Evolutionary conservation across 1,140 invertebrate species (phyloP).

Genomic region (Trichonephila clavata): DNA sequence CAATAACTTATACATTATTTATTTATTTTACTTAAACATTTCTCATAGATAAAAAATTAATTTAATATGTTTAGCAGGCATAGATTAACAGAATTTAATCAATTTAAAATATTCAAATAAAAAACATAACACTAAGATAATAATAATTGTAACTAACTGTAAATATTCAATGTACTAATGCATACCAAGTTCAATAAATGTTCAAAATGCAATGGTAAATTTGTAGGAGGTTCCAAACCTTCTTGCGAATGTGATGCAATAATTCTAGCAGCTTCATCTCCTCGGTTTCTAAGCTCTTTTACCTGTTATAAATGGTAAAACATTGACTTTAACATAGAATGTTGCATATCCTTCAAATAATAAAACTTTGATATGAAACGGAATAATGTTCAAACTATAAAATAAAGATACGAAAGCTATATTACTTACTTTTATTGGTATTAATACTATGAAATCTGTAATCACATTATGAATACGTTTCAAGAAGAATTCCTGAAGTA

Average conservation of each 20-base stretch:
- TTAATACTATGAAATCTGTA: slow-evolving; percentile 95
- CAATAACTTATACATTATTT: no score
- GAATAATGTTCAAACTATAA: not conserved
- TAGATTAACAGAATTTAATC: not conserved
- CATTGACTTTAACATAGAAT: not conserved
- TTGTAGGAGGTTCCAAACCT: slow-evolving; percentile 89
- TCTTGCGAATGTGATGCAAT: slow-evolving; percentile 88
- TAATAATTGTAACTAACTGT: not conserved
- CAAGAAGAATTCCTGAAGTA: slow-evolving; percentile 87
- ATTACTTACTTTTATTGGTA: slow-evolving; percentile 91
- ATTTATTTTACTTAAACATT: no score
- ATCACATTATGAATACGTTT: slow-evolving; percentile 91
- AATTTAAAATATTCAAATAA: no score
- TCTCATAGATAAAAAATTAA: not conserved
- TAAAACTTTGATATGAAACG: not conserved
- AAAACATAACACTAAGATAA: not conserved
- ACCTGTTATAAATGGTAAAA: slow-evolving; percentile 80
- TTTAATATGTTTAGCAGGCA: not conserved
- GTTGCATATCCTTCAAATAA: no score
- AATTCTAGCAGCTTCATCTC: slow-evolving; percentile 93
- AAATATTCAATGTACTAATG: not conserved
- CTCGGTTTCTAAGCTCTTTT: slow-evolving; percentile 90
- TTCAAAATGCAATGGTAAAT: slow-evolving; percentile 90
- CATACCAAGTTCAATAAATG: slow-evolving; percentile 87
- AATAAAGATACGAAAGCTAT: not conserved